These are phyloP conservation scores for Sebastes minor DNA, from an alignment of 2,797 vertebrate species.

Conservation along the genomic window DNA sequence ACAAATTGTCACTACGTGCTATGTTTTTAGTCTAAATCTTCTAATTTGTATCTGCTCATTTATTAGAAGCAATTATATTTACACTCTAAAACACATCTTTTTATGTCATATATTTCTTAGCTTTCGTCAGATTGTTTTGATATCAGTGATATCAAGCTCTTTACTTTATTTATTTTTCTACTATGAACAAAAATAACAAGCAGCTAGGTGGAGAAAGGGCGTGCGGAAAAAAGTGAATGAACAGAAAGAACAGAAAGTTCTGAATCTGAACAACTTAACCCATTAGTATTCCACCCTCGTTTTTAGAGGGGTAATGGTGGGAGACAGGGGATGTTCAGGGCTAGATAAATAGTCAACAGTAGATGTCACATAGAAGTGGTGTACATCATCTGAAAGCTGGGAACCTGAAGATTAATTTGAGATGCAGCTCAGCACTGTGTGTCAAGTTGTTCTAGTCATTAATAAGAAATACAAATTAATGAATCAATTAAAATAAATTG, in stretches of 20 bases:
- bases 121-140: neutral
- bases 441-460: too few relatives aligned
- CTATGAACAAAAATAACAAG: neutral
- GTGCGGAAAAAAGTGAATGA: neutral
- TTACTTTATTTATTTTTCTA: neutral
- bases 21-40: neutral
- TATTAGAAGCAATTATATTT: slow-evolving; percentile 8
- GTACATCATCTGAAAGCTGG: too few relatives aligned
- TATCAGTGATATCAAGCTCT: neutral
- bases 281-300: accelerated
- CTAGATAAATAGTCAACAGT: too few relatives aligned
- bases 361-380: too few relatives aligned
- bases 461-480: too few relatives aligned
- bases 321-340: too few relatives aligned
- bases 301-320: too few relatives aligned
- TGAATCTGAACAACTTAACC: too few relatives aligned
- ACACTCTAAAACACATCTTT: neutral
- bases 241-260: neutral
- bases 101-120: neutral
- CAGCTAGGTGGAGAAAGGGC: neutral
- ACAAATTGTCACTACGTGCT: neutral
- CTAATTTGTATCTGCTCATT: neutral
- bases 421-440: too few relatives aligned
- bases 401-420: too few relatives aligned
- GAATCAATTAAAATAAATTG: too few relatives aligned